Conservation (phyloP, 2,113 vertebrate species). For the Microcebus jonahi region DNA sequence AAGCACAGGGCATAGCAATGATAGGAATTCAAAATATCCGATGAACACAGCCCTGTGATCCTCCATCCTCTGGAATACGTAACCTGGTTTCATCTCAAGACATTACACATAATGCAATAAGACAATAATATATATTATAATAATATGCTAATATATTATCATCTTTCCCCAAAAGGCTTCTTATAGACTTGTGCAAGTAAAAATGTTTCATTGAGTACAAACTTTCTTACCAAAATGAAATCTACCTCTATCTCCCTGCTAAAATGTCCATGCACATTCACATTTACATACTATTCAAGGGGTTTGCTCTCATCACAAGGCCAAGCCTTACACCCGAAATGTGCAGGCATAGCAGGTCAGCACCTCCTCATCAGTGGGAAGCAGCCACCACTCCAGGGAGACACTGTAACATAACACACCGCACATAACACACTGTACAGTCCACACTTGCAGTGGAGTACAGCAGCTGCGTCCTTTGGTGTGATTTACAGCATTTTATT, state of each 20-base stretch:
- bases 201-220: neutral
- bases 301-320: neutral
- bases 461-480: neutral
- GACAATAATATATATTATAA: too few species aligned
- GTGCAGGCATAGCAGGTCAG: neutral
- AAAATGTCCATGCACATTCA: neutral
- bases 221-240: neutral
- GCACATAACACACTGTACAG: accelerated
- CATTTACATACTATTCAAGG: neutral
- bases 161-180: neutral
- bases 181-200: too few species aligned
- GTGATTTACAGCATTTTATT: neutral
- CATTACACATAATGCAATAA: too few species aligned
- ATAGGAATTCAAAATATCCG: neutral
- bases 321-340: accelerated
- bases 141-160: too few species aligned
- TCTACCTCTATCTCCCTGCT: neutral
- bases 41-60: neutral
- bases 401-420: too few species aligned
- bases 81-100: neutral
- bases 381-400: neutral
- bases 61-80: neutral
- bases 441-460: neutral
- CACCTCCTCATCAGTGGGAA: neutral
- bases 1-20: neutral